These are phyloP conservation scores for Eucriotettix oculatus DNA, from an alignment of 2,888 invertebrate genomes.

Conservation along the genomic window DNA sequence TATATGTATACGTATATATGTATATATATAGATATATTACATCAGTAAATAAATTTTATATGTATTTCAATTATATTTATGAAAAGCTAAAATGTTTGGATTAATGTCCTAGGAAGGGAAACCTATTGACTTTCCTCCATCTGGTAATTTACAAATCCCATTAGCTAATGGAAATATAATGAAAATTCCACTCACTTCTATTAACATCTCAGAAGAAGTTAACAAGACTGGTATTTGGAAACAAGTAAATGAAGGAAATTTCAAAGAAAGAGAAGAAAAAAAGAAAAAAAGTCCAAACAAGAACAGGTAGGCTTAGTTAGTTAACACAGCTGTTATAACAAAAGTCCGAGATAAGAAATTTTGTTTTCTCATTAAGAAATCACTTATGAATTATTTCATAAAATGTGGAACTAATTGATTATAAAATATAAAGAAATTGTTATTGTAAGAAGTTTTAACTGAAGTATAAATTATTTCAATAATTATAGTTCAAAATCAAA, in stretches of 20 bases:
- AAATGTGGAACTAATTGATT: background rate
- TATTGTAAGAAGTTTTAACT: constrained; percentile 5
- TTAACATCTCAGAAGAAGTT: constrained; percentile 87
- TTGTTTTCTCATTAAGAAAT: no score
- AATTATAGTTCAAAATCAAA: constrained; percentile 39
- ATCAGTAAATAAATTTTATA: no score
- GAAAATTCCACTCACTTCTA: constrained; percentile 70
- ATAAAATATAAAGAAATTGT: background rate
- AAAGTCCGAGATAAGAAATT: no score
- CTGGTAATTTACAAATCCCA: constrained; percentile 64
- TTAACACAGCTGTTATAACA: no score
- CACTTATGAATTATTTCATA: no score
- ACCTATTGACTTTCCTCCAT: constrained; percentile 20
- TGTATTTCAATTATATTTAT: no score
- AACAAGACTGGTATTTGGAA: constrained; percentile 90
- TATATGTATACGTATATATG: no score
- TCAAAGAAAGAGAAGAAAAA: constrained; percentile 33
- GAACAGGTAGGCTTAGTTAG: constrained; percentile 10
- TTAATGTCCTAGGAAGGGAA: constrained; percentile 17
- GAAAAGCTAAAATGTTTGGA: background rate
- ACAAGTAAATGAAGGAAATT: constrained; percentile 60
- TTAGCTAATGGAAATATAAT: constrained; percentile 78
- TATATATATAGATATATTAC: no score
- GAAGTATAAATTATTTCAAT: background rate
- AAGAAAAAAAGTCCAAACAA: constrained; percentile 23